Conservation (phyloP, 2,888 invertebrate genomes). For the Yponomeuta plumbellus region DNA sequence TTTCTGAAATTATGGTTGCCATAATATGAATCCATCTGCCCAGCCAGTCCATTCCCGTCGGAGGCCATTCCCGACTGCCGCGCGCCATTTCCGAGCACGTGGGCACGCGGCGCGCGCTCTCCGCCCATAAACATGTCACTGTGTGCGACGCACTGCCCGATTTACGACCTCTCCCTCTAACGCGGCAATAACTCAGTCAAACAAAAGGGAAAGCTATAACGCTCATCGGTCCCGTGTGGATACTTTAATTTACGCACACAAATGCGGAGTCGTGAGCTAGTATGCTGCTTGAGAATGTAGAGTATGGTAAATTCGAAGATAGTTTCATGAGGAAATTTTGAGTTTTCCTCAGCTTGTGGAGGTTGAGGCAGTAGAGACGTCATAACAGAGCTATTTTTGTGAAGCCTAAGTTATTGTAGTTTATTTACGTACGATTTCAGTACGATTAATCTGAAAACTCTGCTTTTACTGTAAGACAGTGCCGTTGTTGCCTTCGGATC, state of each 20-base stretch:
- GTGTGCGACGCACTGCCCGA: conserved; percentile 61
- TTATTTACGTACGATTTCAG: neutral
- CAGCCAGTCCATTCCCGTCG: conserved; percentile 19
- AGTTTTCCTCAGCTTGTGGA: neutral
- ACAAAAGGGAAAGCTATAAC: conserved; percentile 77
- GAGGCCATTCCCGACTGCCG: conserved; percentile 61
- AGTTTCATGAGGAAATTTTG: conserved; percentile 20
- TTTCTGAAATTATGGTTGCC: neutral
- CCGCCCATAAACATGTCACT: conserved; percentile 77
- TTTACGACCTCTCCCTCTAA: conserved; percentile 76
- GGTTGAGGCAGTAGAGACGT: neutral
- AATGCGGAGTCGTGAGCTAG: conserved; percentile 62
- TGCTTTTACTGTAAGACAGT: conserved; percentile 42
- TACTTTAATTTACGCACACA: conserved; percentile 76
- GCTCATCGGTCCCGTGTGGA: conserved; percentile 74
- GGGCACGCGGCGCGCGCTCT: conserved; percentile 52
- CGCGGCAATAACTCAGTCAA: conserved; percentile 69
- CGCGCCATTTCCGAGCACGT: conserved; percentile 42
- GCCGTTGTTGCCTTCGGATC: conserved; percentile 62
- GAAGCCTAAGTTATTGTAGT: neutral
- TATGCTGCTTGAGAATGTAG: conserved; percentile 50
- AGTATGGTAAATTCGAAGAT: conserved; percentile 38
- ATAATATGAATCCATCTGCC: conserved; percentile 36
- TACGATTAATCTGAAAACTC: conserved; percentile 32
- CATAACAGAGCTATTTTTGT: neutral